Conservation (phyloP, 1,140 invertebrate genomes). For the Drosophila athabasca region DNA sequence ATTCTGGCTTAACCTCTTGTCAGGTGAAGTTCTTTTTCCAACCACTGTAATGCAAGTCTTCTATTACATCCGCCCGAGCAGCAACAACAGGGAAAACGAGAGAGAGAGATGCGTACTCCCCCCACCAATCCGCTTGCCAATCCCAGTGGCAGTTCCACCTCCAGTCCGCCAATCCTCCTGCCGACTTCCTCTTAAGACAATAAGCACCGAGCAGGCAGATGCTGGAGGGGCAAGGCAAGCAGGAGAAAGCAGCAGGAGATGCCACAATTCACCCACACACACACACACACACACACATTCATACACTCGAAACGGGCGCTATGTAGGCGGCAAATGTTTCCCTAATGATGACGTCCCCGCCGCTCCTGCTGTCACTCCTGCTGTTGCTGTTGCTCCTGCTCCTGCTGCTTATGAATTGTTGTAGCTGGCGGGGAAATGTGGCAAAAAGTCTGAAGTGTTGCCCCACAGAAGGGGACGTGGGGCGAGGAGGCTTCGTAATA, state of each 20-base stretch:
- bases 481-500: conserved; percentile 48
- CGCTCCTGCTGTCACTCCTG: conserved; percentile 2
- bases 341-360: conserved; percentile 70
- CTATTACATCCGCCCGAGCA: conserved; percentile 15
- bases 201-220: conserved; percentile 52
- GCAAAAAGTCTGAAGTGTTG: conserved; percentile 74
- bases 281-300: conserved; percentile 12
- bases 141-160: conserved; percentile 18
- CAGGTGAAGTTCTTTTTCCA: background rate
- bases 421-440: conserved; percentile 67
- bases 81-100: conserved; percentile 9
- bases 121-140: conserved; percentile 48
- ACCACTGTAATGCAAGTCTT: conserved; percentile 25
- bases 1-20: too few species aligned
- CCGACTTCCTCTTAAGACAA: conserved; percentile 72
- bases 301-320: conserved; percentile 17
- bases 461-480: conserved; percentile 7
- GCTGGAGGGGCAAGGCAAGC: conserved; percentile 9
- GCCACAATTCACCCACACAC: conserved; percentile 44
- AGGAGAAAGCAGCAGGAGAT: conserved; percentile 61
- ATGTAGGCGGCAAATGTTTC: conserved; percentile 70
- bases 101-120: conserved; percentile 24
- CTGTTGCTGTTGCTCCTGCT: background rate
- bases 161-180: conserved; percentile 2
- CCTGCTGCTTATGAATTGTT: conserved; percentile 56